These are phyloP conservation scores for Scaptodrosophila latifasciaeformis DNA, from an alignment of 2,888 invertebrate genomes.

Conservation along the genomic window DNA sequence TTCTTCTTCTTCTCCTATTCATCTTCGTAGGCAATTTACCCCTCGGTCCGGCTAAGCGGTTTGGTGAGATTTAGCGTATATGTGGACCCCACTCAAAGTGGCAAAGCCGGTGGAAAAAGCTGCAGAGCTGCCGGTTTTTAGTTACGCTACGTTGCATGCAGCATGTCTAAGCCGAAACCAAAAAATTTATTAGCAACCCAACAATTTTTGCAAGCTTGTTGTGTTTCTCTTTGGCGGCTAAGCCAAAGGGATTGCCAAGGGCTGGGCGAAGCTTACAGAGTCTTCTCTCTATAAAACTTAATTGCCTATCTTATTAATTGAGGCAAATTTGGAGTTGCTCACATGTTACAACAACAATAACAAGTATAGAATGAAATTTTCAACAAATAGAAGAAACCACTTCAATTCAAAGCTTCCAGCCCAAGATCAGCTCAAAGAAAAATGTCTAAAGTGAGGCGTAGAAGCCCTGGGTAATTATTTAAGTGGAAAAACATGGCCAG, in stretches of 20 bases:
- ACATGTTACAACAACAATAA: slow-evolving; percentile 4
- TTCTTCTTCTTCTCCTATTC: no score
- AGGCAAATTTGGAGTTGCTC: slow-evolving; percentile 5
- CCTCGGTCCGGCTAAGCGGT: not conserved
- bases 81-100: not conserved
- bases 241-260: no score
- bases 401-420: not conserved
- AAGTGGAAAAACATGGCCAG: slow-evolving; percentile 28
- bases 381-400: slow-evolving; percentile 27
- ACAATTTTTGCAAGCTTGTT: no score
- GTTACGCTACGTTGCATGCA: slow-evolving; percentile 28
- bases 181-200: slow-evolving; percentile 55
- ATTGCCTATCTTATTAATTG: not conserved
- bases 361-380: slow-evolving; percentile 13
- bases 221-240: no score
- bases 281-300: not conserved
- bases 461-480: slow-evolving; percentile 10
- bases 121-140: slow-evolving; percentile 11
- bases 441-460: no score
- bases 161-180: slow-evolving; percentile 46
- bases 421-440: not conserved
- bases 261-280: no score
- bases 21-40: no score
- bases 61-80: not conserved
- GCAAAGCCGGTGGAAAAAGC: not conserved